Base-by-base conservation (phyloP, 2,113 vertebrate genomes). In the Limanda limanda region DNA sequence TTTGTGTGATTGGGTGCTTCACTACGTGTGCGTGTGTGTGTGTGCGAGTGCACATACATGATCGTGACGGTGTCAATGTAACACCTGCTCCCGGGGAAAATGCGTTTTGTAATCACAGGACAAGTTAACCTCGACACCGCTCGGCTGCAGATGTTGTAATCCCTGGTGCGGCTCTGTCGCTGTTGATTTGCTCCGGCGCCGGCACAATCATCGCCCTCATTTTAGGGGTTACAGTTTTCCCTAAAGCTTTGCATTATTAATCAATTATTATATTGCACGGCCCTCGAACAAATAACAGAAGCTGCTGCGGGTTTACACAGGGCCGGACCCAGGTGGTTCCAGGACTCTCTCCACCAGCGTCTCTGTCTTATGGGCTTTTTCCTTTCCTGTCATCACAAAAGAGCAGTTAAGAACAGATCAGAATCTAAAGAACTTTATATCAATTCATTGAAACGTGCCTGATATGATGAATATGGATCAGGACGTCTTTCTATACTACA, bases 121-220 rank as follows among this genome's bases (percentile, higher is more conserved):
- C 84, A 86, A 84, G 88, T 92, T 94, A 93, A 94, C 93, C 93
- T 91, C 86, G 85, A 93, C 91, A 91, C 75, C 71, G 15, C 85
- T 73, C n/a, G 25, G 55, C 90, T 92, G 92, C 93, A 94, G 93
- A 93, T 93, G 89, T 91, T 93, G 83, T 84, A 90, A 81, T 92
- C 92, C 91, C 91, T 20, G 64, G 86, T 90, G 92, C 88, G 63
- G 23, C 64, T 89, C 87, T 88, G 91, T 90, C 89, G 68, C 80
- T 80, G 86, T 85, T 86, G 83, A 90, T 93, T 93, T 91, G 85
- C 80, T 76, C 77, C 79, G 81, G 79, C 82, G 65, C 88, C 14
- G 75, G 67, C 86, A 78, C 85, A 84, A 88, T 87, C 86, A 81
- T 85, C 81, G 66, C 63, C 87, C 90, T 93, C 90, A 91, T 91